Conservation (phyloP, 2,113 vertebrate species). For the Papio anubis region DNA sequence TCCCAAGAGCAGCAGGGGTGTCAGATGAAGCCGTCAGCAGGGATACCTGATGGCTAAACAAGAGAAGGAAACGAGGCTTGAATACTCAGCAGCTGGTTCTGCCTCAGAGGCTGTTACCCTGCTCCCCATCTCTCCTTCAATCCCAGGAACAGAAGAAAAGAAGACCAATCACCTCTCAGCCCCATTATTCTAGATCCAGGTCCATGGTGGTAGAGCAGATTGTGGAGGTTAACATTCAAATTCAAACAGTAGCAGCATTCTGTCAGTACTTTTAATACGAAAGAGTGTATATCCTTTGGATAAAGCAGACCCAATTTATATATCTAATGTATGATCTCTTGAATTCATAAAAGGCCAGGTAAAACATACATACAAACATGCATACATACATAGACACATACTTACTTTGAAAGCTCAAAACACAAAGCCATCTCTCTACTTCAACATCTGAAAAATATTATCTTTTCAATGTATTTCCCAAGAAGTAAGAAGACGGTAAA, state of each 20-base stretch:
- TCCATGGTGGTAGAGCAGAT: neutral
- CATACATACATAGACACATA: neutral
- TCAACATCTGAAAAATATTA: neutral
- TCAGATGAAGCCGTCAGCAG: neutral
- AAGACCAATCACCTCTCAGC: neutral
- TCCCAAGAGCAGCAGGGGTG: neutral
- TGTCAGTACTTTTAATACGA: neutral
- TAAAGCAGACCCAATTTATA: neutral
- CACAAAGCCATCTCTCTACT: neutral
- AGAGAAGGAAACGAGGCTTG: neutral
- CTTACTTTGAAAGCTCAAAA: neutral
- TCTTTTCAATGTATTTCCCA: neutral
- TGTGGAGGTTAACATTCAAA: neutral
- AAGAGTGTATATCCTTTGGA: neutral
- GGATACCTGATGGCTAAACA: neutral
- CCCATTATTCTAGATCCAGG: neutral
- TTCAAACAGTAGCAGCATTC: fast-evolving
- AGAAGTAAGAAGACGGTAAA: neutral
- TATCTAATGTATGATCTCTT: neutral
- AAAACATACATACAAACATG: neutral
- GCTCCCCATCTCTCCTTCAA: neutral
- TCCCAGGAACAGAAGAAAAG: neutral
- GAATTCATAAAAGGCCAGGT: neutral
- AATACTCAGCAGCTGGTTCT: constrained; percentile 28
- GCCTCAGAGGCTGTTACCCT: neutral